These are phyloP conservation scores for Escarpia spicata DNA, from an alignment of 2,888 invertebrate genomes.

Conservation along the genomic window DNA sequence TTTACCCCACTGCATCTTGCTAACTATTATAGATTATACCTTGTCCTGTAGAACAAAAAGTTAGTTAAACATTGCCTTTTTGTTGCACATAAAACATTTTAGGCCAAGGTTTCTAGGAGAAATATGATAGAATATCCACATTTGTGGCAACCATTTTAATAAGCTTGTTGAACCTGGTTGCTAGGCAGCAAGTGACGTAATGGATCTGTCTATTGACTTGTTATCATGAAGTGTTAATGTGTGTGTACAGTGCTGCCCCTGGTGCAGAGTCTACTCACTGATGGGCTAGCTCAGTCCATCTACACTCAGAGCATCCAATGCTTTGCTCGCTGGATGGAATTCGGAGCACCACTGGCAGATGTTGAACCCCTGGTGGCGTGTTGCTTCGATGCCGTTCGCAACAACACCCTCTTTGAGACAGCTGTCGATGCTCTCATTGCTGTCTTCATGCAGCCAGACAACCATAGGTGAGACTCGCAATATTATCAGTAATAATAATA, in stretches of 20 bases:
- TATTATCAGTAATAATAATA: too few relatives aligned
- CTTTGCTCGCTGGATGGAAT: conserved; percentile 72
- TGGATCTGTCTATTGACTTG: too few relatives aligned
- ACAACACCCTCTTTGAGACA: conserved; percentile 69
- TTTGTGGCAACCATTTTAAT: too few relatives aligned
- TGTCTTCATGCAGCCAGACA: conserved; percentile 73
- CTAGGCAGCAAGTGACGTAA: too few relatives aligned
- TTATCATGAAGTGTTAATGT: neutral
- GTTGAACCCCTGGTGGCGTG: conserved; percentile 59
- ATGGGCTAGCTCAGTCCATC: conserved; percentile 44
- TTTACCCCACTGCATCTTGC: neutral
- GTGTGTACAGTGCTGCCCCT: conserved; percentile 56
- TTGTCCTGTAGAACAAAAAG: neutral
- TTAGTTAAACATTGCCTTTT: neutral
- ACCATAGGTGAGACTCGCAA: conserved; percentile 66
- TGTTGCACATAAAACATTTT: too few relatives aligned
- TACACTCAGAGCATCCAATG: conserved; percentile 61
- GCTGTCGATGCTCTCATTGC: conserved; percentile 74
- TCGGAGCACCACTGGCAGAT: conserved; percentile 69
- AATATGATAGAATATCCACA: too few relatives aligned
- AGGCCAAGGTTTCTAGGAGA: too few relatives aligned
- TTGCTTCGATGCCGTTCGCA: conserved; percentile 58
- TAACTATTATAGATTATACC: neutral
- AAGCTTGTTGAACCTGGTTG: too few relatives aligned
- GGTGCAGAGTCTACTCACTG: conserved; percentile 47